phyloP scores from a whole-genome alignment of 2,797 vertebrate genomes.

The Adrianichthys oophorus region DNA sequence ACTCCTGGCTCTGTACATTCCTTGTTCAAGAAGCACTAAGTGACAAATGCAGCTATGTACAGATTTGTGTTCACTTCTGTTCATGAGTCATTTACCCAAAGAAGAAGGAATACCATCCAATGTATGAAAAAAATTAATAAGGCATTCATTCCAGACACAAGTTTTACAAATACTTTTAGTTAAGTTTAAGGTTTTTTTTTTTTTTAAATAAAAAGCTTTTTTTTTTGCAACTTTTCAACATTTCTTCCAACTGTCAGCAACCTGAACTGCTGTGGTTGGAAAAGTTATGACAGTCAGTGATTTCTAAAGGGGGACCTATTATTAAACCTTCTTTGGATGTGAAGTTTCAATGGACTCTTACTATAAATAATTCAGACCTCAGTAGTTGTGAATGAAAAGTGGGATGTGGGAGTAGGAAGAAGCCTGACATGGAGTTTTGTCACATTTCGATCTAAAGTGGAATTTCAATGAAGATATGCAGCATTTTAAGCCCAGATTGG shows the following conservation, averaged over 20 bases:
- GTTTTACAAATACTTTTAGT: not conserved
- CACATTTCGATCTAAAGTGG: slow-evolving; percentile 20
- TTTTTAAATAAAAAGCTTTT: slow-evolving; percentile 5
- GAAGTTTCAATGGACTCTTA: slow-evolving; percentile 9
- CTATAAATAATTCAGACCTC: slow-evolving; percentile 21
- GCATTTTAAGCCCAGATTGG: slow-evolving; percentile 1
- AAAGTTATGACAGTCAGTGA: slow-evolving; percentile 35
- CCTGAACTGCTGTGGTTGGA: slow-evolving; percentile 20
- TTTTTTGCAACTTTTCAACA: slow-evolving; percentile 19
- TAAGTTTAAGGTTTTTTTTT: not conserved
- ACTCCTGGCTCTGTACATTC: no score
- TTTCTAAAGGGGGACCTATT: slow-evolving; percentile 32
- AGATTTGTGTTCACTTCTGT: no score
- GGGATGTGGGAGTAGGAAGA: slow-evolving; percentile 1
- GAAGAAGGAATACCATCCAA: no score
- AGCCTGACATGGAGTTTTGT: not conserved
- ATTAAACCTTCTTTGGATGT: slow-evolving; percentile 26
- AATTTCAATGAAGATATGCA: slow-evolving; percentile 1
- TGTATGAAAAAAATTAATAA: no score
- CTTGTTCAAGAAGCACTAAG: no score
- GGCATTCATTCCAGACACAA: not conserved
- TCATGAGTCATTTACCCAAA: no score
- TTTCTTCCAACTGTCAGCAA: slow-evolving; percentile 28
- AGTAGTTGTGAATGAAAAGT: slow-evolving; percentile 7
- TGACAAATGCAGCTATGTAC: no score